phyloP scores from a whole-genome alignment of 1,140 invertebrate genomes.

The Drosophila carrolli region DNA sequence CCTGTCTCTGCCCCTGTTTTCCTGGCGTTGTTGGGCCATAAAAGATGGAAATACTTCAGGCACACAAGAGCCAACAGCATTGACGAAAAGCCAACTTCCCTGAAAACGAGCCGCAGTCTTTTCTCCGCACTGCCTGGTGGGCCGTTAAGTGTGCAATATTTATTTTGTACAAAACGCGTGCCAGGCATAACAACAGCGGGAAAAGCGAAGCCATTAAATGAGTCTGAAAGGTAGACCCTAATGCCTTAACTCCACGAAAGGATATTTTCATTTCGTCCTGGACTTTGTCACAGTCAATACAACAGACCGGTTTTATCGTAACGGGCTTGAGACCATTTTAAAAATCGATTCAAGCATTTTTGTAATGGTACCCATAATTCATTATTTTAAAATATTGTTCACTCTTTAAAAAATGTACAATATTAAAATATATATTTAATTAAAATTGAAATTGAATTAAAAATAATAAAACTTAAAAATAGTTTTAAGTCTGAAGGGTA shows the following conservation, averaged over 20 bases:
- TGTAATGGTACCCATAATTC: no score
- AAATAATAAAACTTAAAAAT: background rate
- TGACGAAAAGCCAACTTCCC: slow-evolving; percentile 72
- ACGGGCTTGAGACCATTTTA: background rate
- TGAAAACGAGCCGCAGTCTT: slow-evolving; percentile 8
- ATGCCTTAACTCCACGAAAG: slow-evolving; percentile 11
- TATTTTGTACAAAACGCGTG: slow-evolving; percentile 81
- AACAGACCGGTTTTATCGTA: background rate
- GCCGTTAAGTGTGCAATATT: slow-evolving; percentile 82
- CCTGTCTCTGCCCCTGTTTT: slow-evolving; percentile 14
- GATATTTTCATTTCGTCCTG: slow-evolving; percentile 4
- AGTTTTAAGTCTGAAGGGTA: slow-evolving; percentile 15
- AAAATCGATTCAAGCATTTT: no score
- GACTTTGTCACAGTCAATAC: background rate
- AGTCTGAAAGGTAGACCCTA: slow-evolving; percentile 43
- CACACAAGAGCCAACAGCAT: slow-evolving; percentile 60
- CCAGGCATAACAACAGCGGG: slow-evolving; percentile 59
- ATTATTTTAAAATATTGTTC: no score
- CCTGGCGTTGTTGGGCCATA: slow-evolving; percentile 58
- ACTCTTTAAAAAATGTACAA: no score
- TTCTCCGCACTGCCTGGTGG: slow-evolving; percentile 35
- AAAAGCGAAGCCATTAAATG: slow-evolving; percentile 67
- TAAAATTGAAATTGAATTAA: background rate
- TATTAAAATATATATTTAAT: no score
- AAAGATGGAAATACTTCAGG: slow-evolving; percentile 75